Evolutionary conservation across 2,113 vertebrate genomes (phyloP).

Genomic region (Lasiurus borealis): DNA sequence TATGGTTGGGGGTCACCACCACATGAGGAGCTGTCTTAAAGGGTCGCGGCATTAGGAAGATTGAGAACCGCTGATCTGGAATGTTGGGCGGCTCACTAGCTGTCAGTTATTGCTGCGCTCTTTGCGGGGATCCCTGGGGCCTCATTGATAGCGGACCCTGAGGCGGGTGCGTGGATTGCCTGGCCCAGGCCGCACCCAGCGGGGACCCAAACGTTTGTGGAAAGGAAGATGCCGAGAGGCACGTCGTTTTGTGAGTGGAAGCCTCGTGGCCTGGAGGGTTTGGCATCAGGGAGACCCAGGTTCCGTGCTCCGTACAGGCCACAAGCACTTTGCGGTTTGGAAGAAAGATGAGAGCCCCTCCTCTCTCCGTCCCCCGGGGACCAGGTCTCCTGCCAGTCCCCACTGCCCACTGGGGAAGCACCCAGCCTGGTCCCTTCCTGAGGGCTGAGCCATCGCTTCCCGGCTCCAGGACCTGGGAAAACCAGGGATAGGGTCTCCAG

Average conservation of each 20-base stretch:
- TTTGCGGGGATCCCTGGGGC: neutral
- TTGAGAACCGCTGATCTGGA: no score
- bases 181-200: neutral
- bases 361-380: neutral
- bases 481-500: neutral
- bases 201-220: neutral
- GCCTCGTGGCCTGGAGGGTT: no score
- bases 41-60: no score
- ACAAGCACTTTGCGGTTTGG: fast-evolving
- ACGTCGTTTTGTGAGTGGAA: no score
- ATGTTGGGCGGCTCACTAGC: neutral
- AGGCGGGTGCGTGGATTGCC: neutral
- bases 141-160: neutral
- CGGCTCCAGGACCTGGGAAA: neutral
- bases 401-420: neutral
- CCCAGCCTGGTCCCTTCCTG: neutral
- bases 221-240: neutral
- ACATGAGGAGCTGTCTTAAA: no score
- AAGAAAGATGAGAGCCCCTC: neutral
- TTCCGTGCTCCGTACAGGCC: neutral
- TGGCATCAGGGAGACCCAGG: no score
- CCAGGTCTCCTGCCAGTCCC: neutral
- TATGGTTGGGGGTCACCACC: no score
- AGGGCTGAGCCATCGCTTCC: neutral
- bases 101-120: neutral